Evolutionary conservation across 2,113 vertebrate genomes (phyloP).

Genomic region (Caranx ignobilis): DNA sequence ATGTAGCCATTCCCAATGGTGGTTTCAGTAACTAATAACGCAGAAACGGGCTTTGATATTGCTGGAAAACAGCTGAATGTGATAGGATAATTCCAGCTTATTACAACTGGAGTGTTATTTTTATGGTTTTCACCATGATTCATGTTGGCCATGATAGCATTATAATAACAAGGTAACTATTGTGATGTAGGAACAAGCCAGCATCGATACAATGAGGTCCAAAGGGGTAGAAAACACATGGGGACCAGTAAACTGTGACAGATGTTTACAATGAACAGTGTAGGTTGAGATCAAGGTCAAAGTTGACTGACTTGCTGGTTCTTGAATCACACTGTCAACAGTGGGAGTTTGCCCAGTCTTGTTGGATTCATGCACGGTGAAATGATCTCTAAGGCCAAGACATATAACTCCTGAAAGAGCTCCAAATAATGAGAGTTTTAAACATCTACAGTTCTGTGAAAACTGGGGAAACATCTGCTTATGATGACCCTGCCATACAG

Average conservation of each 20-base stretch:
- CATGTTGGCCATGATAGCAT: not conserved
- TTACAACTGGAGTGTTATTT: not conserved
- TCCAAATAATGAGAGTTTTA: too few species aligned
- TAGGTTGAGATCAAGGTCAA: not conserved
- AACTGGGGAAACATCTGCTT: too few species aligned
- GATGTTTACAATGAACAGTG: not conserved
- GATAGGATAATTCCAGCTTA: not conserved
- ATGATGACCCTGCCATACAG: too few species aligned
- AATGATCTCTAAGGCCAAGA: not conserved
- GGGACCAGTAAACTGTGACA: not conserved
- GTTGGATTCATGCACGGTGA: not conserved
- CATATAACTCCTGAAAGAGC: too few species aligned
- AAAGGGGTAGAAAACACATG: not conserved
- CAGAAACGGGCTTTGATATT: slow-evolving; percentile 5
- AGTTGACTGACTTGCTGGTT: not conserved
- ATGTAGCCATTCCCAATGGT: not conserved
- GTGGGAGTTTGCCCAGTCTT: not conserved
- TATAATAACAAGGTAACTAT: not conserved
- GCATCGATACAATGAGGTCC: slow-evolving; percentile 2
- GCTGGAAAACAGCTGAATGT: slow-evolving; percentile 4
- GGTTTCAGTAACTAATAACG: not conserved
- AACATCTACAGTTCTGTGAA: too few species aligned
- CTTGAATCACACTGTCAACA: not conserved
- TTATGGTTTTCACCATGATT: not conserved
- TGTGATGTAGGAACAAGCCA: not conserved